Conservation (phyloP, 2,888 invertebrate genomes). For the Pristionchus maxplancki region DNA sequence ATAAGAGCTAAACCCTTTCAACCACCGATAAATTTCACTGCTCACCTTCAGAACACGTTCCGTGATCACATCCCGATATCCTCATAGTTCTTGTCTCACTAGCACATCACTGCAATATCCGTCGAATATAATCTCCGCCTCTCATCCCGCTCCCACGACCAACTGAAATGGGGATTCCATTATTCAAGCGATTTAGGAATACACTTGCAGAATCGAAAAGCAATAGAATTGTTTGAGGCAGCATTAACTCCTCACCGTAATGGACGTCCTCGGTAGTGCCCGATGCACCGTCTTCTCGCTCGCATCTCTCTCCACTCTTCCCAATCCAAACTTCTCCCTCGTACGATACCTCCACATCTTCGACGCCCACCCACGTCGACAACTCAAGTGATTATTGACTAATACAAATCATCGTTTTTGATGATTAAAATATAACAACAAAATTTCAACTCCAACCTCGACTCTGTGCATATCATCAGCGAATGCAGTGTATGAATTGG, state of each 20-base stretch:
- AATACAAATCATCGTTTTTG: too few species aligned
- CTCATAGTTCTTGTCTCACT: background rate
- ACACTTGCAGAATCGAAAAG: too few species aligned
- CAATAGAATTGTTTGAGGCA: too few species aligned
- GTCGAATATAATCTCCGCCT: conserved; percentile 14
- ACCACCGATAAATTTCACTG: too few species aligned
- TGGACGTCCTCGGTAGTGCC: conserved; percentile 5
- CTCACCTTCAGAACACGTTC: background rate
- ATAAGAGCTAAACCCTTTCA: too few species aligned
- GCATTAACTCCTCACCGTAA: conserved; percentile 23
- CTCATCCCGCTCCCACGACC: background rate
- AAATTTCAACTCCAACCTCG: too few species aligned
- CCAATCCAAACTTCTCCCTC: conserved; percentile 8
- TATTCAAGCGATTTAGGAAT: too few species aligned
- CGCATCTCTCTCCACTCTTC: background rate
- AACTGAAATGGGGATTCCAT: background rate
- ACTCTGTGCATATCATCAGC: conserved; percentile 18
- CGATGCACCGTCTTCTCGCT: background rate
- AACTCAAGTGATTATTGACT: background rate
- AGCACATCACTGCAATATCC: conserved; percentile 11
- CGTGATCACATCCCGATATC: background rate
- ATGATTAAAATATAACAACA: too few species aligned
- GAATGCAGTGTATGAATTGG: background rate
- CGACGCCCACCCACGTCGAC: conserved; percentile 2
- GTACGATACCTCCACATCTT: background rate